phyloP scores from a whole-genome alignment of 64 coral and sea anemone species.

The Exaiptasia diaphana region DNA sequence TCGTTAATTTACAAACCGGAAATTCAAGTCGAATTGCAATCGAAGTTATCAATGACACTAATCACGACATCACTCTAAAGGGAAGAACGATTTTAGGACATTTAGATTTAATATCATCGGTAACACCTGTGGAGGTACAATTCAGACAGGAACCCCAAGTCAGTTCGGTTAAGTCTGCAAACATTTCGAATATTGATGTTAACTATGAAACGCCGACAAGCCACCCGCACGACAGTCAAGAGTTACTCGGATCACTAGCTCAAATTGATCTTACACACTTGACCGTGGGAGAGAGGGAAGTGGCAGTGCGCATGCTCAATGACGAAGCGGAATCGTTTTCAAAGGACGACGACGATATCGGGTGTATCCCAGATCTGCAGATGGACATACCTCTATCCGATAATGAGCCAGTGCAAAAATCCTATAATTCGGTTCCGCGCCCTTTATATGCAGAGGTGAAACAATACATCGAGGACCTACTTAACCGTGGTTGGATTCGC shows the following conservation, averaged over 20 bases:
- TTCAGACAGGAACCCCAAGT: conserved; percentile 14
- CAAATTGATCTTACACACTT: conserved; percentile 5
- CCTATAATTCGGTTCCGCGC: background rate
- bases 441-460: conserved; percentile 8
- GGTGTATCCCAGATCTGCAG: conserved; percentile 17
- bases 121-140: conserved; percentile 44
- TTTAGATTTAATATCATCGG: conserved; percentile 53
- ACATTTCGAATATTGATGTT: background rate
- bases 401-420: conserved; percentile 21
- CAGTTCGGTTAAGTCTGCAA: background rate
- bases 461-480: background rate
- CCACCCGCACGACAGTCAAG: background rate
- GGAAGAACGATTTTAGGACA: conserved; percentile 28
- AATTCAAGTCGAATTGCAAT: conserved; percentile 21
- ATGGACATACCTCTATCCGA: conserved; percentile 16
- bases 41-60: conserved; percentile 38
- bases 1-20: conserved; percentile 1
- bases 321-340: conserved; percentile 18
- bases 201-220: background rate
- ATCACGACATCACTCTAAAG: conserved; percentile 49
- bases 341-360: conserved; percentile 25
- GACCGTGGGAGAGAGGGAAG: background rate
- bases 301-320: background rate
- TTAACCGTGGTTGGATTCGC: conserved; percentile 4
- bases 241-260: background rate